Base-by-base conservation (phyloP, 2,888 invertebrate species). In the Andrena camellia region DNA sequence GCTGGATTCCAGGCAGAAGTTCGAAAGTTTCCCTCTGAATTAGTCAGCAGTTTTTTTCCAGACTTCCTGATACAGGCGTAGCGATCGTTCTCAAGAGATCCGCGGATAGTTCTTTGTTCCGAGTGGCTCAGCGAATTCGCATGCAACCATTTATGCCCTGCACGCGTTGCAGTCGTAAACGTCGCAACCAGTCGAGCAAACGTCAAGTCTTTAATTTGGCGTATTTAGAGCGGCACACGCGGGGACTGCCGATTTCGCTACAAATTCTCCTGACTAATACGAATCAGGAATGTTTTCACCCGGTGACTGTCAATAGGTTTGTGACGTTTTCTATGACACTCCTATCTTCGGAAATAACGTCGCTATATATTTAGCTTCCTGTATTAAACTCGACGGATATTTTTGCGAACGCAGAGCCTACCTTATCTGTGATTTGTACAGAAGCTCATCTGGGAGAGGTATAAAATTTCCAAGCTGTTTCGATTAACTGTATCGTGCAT, bases 61-160 rank as follows among this genome's bases (percentile, higher is more conserved):
- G 69, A 67, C 69, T 79, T 80, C 70, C 80, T 71, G 74, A 76
- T 69, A 42, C 29, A 52, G 67, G 42, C n/a, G 33, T 4, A 33
- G 26, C 72, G 73, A 79, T 80, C 67, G 76, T 77, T 84, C 84
- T 68, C 84, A 64, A 20, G 74, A 70, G 80, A 82, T 72, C 42
- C 17, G 2, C 48, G 20, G 52, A 57, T 54, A 33, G 50, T 26
- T 80, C 73, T 74, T 80, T 84, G 73, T 82, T 68, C 13, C 59
- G 0, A n/a, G 29, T 57, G 66, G 31, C 23, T 63, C 26, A 7
- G 26, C 33, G n/a, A 26, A 64, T 68, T 76, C 70, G 67, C 84
- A 71, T 70, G 72, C 42, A n/a, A 63, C 31, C 63, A 35, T 57
- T 71, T 57, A 48, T 59, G 31, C 52, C 26, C 7, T 50, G 26